Percentiles rank a stretch among this genome's conserved stretches.
These are phyloP conservation scores for Phymastichus coffea DNA, from an alignment of 1,140 invertebrate genomes.

Conservation along the genomic window DNA sequence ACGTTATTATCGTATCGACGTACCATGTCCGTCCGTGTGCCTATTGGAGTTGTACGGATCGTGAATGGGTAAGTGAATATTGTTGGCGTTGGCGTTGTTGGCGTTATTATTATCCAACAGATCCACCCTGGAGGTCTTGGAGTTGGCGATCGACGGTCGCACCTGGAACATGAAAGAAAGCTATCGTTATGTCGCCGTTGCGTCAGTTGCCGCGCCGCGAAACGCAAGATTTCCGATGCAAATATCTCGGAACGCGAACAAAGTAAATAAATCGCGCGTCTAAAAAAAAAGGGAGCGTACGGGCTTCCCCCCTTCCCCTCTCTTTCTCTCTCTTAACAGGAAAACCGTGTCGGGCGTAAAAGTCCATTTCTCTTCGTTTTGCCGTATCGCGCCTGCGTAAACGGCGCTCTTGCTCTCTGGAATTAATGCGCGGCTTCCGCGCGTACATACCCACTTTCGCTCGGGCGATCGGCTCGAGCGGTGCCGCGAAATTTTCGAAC, in stretches of 20 bases:
- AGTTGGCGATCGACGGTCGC: conserved; percentile 47
- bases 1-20: neutral
- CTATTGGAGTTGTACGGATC: conserved; percentile 42
- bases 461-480: neutral
- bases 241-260: too few species aligned
- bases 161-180: conserved; percentile 41
- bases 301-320: too few species aligned
- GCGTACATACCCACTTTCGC: conserved; percentile 3
- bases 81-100: conserved; percentile 50
- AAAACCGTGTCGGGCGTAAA: conserved; percentile 1
- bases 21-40: conserved; percentile 41
- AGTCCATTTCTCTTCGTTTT: neutral
- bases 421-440: neutral
- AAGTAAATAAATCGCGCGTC: neutral
- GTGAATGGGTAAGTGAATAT: conserved; percentile 50
- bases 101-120: conserved; percentile 53
- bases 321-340: neutral
- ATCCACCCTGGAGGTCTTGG: conserved; percentile 49
- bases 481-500: too few species aligned
- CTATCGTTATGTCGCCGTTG: too few species aligned
- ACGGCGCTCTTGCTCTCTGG: neutral
- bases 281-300: neutral
- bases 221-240: too few species aligned
- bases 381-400: neutral
- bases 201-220: too few species aligned